Conservation (phyloP, 2,797 vertebrate genomes). For the Streptopelia turtur region DNA sequence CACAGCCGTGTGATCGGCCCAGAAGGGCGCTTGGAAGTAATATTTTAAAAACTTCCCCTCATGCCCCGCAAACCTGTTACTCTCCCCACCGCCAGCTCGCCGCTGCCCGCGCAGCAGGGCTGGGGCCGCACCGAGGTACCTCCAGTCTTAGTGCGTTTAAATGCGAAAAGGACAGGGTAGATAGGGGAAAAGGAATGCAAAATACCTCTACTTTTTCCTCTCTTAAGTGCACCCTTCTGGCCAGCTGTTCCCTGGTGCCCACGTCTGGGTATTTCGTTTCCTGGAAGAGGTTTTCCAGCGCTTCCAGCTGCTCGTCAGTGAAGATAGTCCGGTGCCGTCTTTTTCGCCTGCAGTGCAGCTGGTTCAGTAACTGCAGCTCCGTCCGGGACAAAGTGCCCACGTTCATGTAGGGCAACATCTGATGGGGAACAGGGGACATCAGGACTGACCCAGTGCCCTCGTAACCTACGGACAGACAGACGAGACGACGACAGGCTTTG, state of each 20-base stretch:
- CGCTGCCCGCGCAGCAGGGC: background rate
- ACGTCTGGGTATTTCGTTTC: constrained; percentile 99
- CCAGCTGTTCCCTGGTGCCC: constrained; percentile 94
- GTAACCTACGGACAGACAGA: constrained; percentile 83
- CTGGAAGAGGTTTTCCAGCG: constrained; percentile 95
- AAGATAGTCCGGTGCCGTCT: constrained; percentile 95
- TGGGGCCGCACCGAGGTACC: background rate
- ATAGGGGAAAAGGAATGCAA: background rate
- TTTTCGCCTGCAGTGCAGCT: constrained; percentile 95
- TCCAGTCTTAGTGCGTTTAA: background rate
- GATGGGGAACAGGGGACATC: constrained; percentile 92
- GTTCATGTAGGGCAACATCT: constrained; percentile 98
- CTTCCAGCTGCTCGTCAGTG: constrained; percentile 97
- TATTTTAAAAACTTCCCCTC: background rate
- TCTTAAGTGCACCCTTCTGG: constrained; percentile 94
- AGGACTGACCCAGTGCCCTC: constrained; percentile 91
- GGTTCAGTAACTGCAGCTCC: constrained; percentile 95
- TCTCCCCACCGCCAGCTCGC: background rate
- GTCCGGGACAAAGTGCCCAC: constrained; percentile 93
- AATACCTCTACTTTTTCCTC: constrained; percentile 98
- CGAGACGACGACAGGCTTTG: constrained; percentile 24
- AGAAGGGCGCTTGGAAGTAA: background rate
- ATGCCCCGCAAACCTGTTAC: background rate
- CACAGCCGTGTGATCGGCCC: background rate
- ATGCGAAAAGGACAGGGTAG: background rate